A percentile compares a stretch with the other conserved stretches of the same genome.
Conservation (phyloP, 2,797 vertebrate genomes). For the Chrosomus eos region DNA sequence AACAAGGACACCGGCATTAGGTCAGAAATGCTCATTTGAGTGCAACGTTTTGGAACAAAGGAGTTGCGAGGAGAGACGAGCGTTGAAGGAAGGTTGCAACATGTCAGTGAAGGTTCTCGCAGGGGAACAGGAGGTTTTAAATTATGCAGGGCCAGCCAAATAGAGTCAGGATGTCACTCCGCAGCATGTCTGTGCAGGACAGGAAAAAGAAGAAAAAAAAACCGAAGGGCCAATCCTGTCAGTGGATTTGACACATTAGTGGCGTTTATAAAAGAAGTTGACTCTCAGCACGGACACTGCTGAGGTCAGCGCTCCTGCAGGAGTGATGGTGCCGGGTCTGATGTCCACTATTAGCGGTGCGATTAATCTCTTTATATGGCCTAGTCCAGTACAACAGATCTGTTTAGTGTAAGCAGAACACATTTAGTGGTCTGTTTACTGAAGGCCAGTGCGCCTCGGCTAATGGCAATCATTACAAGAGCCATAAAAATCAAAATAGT, state of each 20-base stretch:
- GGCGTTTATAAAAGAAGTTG: constrained; percentile 33
- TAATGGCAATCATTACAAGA: constrained; percentile 32
- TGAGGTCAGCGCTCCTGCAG: constrained; percentile 27
- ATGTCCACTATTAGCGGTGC: neutral
- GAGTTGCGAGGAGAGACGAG: constrained; percentile 1
- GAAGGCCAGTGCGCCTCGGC: neutral
- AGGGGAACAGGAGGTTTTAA: constrained; percentile 57
- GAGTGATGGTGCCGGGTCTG: neutral
- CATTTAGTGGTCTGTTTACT: constrained; percentile 31
- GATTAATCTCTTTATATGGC: constrained; percentile 23
- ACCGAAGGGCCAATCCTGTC: constrained; percentile 19
- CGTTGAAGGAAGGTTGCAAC: constrained; percentile 39
- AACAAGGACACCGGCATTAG: constrained; percentile 49
- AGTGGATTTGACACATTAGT: constrained; percentile 32
- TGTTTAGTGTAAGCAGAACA: constrained; percentile 23
- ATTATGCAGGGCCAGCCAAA: constrained; percentile 62
- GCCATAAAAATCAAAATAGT: constrained; percentile 17
- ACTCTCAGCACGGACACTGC: constrained; percentile 25
- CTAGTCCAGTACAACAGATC: constrained; percentile 12
- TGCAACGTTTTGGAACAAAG: neutral
- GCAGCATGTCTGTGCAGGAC: constrained; percentile 34
- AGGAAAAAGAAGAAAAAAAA: constrained; percentile 11
- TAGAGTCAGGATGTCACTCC: constrained; percentile 52
- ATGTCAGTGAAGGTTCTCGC: constrained; percentile 38
- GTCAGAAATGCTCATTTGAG: constrained; percentile 12